Percentiles rank a stretch among this genome's conserved stretches.
Evolutionary conservation across 2,888 invertebrate genomes (phyloP).

Genomic region (Trypoxylon attenuatum): DNA sequence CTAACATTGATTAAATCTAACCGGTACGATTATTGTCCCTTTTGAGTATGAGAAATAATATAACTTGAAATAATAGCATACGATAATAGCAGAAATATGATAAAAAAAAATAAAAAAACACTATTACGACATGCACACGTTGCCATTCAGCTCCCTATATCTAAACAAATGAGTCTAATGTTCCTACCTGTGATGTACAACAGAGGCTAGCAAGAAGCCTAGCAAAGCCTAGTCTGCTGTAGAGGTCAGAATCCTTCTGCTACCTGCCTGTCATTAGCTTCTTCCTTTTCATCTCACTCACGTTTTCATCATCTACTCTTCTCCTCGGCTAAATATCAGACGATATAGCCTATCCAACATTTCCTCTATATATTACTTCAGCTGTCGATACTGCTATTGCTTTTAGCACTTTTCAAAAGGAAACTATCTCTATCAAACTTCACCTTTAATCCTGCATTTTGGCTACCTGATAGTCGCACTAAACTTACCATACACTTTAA

Average conservation of each 20-base stretch:
- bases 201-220: slow-evolving; percentile 63
- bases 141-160: slow-evolving; percentile 50
- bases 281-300: slow-evolving; percentile 53
- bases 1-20: too few relatives aligned
- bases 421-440: slow-evolving; percentile 32
- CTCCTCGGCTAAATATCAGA: slow-evolving; percentile 41
- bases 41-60: slow-evolving; percentile 9
- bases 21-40: too few relatives aligned
- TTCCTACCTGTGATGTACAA: slow-evolving; percentile 68
- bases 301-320: slow-evolving; percentile 51
- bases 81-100: slow-evolving; percentile 30
- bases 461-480: slow-evolving; percentile 30
- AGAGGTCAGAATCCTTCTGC: slow-evolving; percentile 65
- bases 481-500: slow-evolving; percentile 19
- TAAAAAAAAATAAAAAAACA: slow-evolving; percentile 49
- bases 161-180: slow-evolving; percentile 63
- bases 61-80: slow-evolving; percentile 23
- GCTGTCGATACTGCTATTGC: slow-evolving; percentile 1
- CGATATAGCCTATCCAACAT: slow-evolving; percentile 38
- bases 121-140: slow-evolving; percentile 48
- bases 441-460: slow-evolving; percentile 9
- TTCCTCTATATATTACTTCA: slow-evolving; percentile 19
- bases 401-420: slow-evolving; percentile 7
- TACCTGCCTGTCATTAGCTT: slow-evolving; percentile 68
- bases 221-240: slow-evolving; percentile 63